Conservation (phyloP, 2,113 vertebrate genomes). For the Telmatochromis sp. region DNA sequence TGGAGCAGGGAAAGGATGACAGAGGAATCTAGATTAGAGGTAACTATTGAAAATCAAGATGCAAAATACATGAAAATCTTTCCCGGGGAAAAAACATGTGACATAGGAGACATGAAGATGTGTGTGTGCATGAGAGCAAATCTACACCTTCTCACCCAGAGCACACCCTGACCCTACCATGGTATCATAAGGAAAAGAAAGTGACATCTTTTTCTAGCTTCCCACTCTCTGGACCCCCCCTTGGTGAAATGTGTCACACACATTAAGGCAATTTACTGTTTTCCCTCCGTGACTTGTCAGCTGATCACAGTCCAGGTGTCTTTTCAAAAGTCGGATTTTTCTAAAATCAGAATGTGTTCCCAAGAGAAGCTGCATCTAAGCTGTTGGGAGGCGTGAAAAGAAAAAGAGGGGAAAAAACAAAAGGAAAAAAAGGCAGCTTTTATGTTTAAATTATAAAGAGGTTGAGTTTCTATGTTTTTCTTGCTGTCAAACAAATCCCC, state of each 20-base stretch:
- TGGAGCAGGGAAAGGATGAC: slow-evolving; percentile 17
- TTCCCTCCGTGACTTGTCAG: not conserved
- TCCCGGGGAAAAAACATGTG: not conserved
- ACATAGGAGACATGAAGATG: not conserved
- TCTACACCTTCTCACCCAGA: slow-evolving; percentile 16
- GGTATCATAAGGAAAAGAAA: slow-evolving; percentile 30
- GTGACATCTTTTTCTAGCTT: slow-evolving; percentile 29
- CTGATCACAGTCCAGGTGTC: not conserved
- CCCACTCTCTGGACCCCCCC: slow-evolving; percentile 4
- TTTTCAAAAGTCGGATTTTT: not conserved
- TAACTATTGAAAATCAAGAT: slow-evolving; percentile 45
- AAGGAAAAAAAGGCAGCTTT: not conserved
- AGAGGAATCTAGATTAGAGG: slow-evolving; percentile 26
- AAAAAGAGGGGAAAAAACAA: not conserved
- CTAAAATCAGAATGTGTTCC: not conserved
- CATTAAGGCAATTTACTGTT: not conserved
- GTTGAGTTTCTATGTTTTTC: not conserved
- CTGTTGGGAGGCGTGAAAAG: not conserved
- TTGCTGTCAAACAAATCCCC: not conserved
- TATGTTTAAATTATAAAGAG: not conserved
- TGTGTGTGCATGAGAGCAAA: not conserved
- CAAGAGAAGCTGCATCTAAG: not conserved
- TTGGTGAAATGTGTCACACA: not conserved
- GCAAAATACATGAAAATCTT: not conserved
- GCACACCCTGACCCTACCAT: slow-evolving; percentile 39